Conservation (phyloP, 1,140 invertebrate genomes). For the Spodoptera frugiperda region DNA sequence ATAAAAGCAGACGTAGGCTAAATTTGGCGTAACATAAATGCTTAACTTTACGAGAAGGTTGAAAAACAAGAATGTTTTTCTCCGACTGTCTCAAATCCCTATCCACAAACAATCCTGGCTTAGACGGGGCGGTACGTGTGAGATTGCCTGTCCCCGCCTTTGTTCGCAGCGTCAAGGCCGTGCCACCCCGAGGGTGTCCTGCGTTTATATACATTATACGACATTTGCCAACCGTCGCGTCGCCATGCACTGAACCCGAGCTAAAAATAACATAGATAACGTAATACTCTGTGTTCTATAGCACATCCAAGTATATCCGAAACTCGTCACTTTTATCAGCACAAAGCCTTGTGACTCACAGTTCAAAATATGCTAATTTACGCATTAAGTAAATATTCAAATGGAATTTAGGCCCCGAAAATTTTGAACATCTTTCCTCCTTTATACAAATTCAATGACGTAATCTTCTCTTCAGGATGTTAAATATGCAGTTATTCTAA, state of each 20-base stretch:
- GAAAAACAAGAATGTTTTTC: constrained; percentile 29
- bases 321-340: not conserved
- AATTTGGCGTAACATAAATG: constrained; percentile 14
- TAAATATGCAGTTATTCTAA: not conserved
- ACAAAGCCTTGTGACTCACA: constrained; percentile 9
- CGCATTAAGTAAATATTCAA: no score
- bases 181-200: constrained; percentile 33
- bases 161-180: constrained; percentile 30
- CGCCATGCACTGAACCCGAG: constrained; percentile 11
- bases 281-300: constrained; percentile 1
- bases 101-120: constrained; percentile 28
- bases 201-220: constrained; percentile 28
- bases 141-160: constrained; percentile 37
- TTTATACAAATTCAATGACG: constrained; percentile 5
- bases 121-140: constrained; percentile 23
- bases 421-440: constrained; percentile 17
- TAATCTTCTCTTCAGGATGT: not conserved
- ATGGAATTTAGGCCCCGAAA: not conserved
- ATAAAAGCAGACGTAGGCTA: constrained; percentile 17
- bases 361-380: not conserved
- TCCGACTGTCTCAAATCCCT: constrained; percentile 6
- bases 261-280: constrained; percentile 32
- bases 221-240: constrained; percentile 34
- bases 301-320: not conserved
- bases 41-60: constrained; percentile 17